A percentile compares a stretch with the other conserved stretches of the same genome.
phyloP scores from a whole-genome alignment of 2,797 vertebrate species.

The Mormyrus proboscirostris region DNA sequence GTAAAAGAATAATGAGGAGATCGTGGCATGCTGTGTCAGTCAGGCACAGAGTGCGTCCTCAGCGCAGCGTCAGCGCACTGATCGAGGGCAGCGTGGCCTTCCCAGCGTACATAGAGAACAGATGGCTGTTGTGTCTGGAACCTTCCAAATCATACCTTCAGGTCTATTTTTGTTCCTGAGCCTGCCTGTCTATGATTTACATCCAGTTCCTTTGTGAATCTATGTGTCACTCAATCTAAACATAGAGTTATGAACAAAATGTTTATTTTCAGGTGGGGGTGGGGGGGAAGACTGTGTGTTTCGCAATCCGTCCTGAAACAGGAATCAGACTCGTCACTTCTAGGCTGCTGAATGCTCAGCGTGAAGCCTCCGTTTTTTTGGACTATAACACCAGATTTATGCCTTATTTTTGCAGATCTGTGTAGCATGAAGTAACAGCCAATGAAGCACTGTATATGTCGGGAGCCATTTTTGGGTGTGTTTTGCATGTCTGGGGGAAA shows the following conservation, averaged over 20 bases:
- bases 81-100: neutral
- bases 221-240: conserved; percentile 24
- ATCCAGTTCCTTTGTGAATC: conserved; percentile 20
- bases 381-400: neutral
- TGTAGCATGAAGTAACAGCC: neutral
- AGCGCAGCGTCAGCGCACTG: neutral
- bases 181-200: conserved; percentile 9
- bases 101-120: neutral
- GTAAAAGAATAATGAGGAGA: neutral
- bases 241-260: conserved; percentile 19
- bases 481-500: neutral
- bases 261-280: neutral
- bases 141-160: conserved; percentile 20
- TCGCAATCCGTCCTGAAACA: conserved; percentile 1
- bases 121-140: conserved; percentile 7
- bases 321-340: neutral
- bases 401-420: neutral
- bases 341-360: neutral
- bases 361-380: neutral
- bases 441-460: neutral
- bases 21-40: neutral
- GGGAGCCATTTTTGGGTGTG: neutral
- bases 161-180: conserved; percentile 14
- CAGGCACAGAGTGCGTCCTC: neutral
- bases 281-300: neutral